Base-by-base conservation (phyloP, 2,888 invertebrate species). In the Oligia fasciuncula region DNA sequence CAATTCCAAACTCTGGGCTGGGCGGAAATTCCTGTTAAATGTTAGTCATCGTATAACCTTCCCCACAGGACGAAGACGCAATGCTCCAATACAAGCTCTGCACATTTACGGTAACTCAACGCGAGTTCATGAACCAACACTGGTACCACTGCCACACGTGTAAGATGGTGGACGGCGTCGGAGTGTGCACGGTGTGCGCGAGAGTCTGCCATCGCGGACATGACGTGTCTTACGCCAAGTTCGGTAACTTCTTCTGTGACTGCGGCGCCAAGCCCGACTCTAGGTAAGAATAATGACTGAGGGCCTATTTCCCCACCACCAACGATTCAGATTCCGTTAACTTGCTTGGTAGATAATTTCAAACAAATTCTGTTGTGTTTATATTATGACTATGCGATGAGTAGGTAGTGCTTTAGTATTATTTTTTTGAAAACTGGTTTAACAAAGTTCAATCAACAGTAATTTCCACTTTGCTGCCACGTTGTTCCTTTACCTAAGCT, bases 141-240 rank as follows among this genome's bases (percentile, higher is more conserved):
- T 99, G 99, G 99, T 99, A 99, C 96, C 99, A 99, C 95, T 99
- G 99, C 93, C 99, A 99, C 96, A 99, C 99, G 0, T 99, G 99
- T 95, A 98, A 98, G 94, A 99, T 99, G 99, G 98, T 99, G 79
- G 99, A 99, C 94, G 99, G 99, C 13, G 99, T 99, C 2, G 99
- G 99, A 0, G 99, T 99, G 51, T 99, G 99, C 94, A 99, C 99
- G 0, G 98, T 99, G 29, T 99, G 99, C 96, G 99, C 99, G 0
- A 97, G 99, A 76, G 99, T 99, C 14, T 99, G 99, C 92, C 99
- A 99, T 94, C 98, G 98, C 87, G 99, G 99, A 0, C 99, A 99
- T 93, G 99, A 99, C 94, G 98, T 99, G 1, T 96, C 99, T 9
- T 99, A 99, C 93, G 99, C 99, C 74, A 99, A 99, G 94, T 99